A percentile compares a stretch with the other conserved stretches of the same genome.
Conservation (phyloP, 2,888 invertebrate species). For the Ariolimax columbianus region DNA sequence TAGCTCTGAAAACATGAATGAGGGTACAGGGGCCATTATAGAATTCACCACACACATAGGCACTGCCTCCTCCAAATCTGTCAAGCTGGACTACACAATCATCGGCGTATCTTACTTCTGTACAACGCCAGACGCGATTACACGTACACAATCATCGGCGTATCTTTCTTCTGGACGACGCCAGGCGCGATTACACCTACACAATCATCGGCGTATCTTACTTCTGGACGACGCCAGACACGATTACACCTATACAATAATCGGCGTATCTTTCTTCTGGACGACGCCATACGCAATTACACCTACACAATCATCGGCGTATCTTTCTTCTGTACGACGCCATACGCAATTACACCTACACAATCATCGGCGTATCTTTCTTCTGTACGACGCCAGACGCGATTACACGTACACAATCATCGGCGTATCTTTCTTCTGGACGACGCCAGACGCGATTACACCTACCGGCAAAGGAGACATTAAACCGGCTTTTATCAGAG, state of each 20-base stretch:
- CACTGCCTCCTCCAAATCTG: conserved; percentile 22
- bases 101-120: too few relatives aligned
- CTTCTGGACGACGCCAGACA: conserved; percentile 24
- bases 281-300: conserved; percentile 11
- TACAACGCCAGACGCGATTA: too few relatives aligned
- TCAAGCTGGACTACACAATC: too few relatives aligned
- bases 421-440: conserved; percentile 20
- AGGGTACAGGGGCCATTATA: background rate
- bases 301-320: too few relatives aligned
- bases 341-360: too few relatives aligned
- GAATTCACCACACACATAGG: conserved; percentile 19
- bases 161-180: conserved; percentile 23
- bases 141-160: background rate
- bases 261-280: conserved; percentile 19
- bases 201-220: conserved; percentile 14
- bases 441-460: conserved; percentile 17
- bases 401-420: conserved; percentile 1
- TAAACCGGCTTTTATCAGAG: conserved; percentile 33
- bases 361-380: too few relatives aligned
- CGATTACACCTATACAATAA: conserved; percentile 4
- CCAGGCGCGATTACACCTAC: conserved; percentile 11
- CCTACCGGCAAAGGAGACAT: conserved; percentile 17
- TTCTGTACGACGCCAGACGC: too few relatives aligned
- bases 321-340: too few relatives aligned
- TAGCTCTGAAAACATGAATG: conserved; percentile 23